Evolutionary conservation across 1,140 invertebrate genomes (phyloP).

Genomic region (Trichogramma pretiosum): DNA sequence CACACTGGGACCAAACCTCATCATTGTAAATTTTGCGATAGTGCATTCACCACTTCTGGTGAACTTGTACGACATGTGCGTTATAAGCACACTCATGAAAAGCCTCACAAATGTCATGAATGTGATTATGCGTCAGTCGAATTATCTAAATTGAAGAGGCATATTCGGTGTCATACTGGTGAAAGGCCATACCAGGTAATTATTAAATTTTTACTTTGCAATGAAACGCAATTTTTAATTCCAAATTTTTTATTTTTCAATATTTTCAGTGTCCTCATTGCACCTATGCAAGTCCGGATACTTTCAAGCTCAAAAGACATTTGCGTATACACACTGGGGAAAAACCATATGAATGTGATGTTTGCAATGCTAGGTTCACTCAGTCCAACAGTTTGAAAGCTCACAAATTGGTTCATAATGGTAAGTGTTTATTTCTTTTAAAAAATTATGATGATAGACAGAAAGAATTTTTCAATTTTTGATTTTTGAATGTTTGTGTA

Average conservation of each 20-base stretch:
- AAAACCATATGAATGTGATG: slow-evolving; percentile 88
- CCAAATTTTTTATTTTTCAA: slow-evolving; percentile 6
- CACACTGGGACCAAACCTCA: slow-evolving; percentile 94
- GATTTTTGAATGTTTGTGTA: slow-evolving; percentile 5
- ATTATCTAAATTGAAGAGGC: slow-evolving; percentile 83
- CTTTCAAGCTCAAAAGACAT: slow-evolving; percentile 93
- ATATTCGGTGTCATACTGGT: slow-evolving; percentile 88
- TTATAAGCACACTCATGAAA: slow-evolving; percentile 89
- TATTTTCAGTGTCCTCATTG: slow-evolving; percentile 80
- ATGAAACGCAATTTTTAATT: too few species aligned
- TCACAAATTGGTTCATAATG: slow-evolving; percentile 89
- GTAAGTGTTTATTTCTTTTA: slow-evolving; percentile 45
- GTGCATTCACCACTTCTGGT: slow-evolving; percentile 90
- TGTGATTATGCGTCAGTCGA: slow-evolving; percentile 94
- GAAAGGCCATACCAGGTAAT: slow-evolving; percentile 68
- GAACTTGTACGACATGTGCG: slow-evolving; percentile 88
- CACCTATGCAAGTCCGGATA: slow-evolving; percentile 95
- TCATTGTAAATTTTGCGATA: slow-evolving; percentile 86
- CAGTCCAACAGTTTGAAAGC: slow-evolving; percentile 93
- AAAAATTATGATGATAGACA: background rate
- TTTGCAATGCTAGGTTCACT: slow-evolving; percentile 86
- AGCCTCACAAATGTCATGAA: slow-evolving; percentile 88
- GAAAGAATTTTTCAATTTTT: slow-evolving; percentile 6
- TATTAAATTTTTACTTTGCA: slow-evolving; percentile 18
- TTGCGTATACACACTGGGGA: slow-evolving; percentile 92